Base-by-base conservation (phyloP, 2,888 invertebrate species). In the Nasonia oneida region DNA sequence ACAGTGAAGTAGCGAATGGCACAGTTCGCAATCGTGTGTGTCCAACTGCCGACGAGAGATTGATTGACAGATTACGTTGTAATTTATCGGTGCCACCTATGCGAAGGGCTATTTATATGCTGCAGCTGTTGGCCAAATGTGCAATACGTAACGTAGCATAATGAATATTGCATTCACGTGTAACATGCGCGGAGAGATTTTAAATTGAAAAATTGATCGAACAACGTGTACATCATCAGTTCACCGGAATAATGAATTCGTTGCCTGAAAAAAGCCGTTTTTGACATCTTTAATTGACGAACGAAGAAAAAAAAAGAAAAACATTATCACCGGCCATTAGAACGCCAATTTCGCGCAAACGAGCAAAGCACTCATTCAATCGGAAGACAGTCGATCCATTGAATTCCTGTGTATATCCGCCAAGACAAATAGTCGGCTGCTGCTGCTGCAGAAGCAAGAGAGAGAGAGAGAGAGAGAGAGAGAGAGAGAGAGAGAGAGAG, bases 1-100 rank as follows among this genome's bases (percentile, higher is more conserved):
- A 67, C 2, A 1, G 15, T 15, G 2, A 5, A 15, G 15, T 47
- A 47, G 12, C 12, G 47, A 47, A 47, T 47, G 47, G 2, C 2
- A 57, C n/a, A 57, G n/a, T 57, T 57, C 57, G 57, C 57, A n/a
- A 12, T 47, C 23, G 8, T n/a, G 14, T 29, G 33, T n/a, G 14
- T 33, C 15, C 33, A 67, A 29, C 15, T 67, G 14, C 67, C 33
- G 23, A 42, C n/a, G 73, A 53, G 53, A 75, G 14, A 47, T 74
- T 75, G 50, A 50, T 75, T 75, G 53, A 33, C 53, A 14, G 75
- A 75, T 75, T 75, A 75, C 47, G 12, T 53, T 33, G 47, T 75
- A 29, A 75, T 75, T 75, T 75, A 75, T 75, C 29, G 33, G 33
- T 75, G 75, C 15, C 12, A 67, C 33, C 67, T 67, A 67, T 33